phyloP scores from a whole-genome alignment of 2,113 vertebrate genomes.

The Aramus guarauna region DNA sequence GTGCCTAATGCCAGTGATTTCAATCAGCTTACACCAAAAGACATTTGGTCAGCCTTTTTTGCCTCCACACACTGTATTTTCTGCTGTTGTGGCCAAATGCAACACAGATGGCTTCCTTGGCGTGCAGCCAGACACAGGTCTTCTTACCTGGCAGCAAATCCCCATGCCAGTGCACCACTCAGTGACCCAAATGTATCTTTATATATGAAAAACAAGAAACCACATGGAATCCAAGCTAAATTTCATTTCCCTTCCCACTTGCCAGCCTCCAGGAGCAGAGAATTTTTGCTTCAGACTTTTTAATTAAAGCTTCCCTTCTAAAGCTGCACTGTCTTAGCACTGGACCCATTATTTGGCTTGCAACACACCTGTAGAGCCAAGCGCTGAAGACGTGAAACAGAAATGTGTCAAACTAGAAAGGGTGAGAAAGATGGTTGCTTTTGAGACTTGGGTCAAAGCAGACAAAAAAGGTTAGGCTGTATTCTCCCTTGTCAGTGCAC shows the following conservation, averaged over 20 bases:
- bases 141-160: constrained; percentile 44
- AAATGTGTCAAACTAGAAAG: background rate
- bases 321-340: background rate
- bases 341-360: background rate
- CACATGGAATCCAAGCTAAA: background rate
- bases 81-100: constrained; percentile 43
- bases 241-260: constrained; percentile 1
- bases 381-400: background rate
- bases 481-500: background rate
- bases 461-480: background rate
- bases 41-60: background rate
- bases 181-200: background rate
- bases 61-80: background rate
- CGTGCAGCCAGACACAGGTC: background rate
- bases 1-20: background rate
- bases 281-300: constrained; percentile 31
- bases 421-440: background rate
- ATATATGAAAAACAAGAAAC: background rate
- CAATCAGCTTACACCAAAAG: background rate
- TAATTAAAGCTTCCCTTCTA: constrained; percentile 39
- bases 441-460: background rate
- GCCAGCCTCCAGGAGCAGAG: constrained; percentile 15
- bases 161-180: background rate
- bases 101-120: constrained; percentile 49
- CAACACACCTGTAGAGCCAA: background rate